Conservation (phyloP, 2,113 vertebrate species). For the Pantherophis guttatus region DNA sequence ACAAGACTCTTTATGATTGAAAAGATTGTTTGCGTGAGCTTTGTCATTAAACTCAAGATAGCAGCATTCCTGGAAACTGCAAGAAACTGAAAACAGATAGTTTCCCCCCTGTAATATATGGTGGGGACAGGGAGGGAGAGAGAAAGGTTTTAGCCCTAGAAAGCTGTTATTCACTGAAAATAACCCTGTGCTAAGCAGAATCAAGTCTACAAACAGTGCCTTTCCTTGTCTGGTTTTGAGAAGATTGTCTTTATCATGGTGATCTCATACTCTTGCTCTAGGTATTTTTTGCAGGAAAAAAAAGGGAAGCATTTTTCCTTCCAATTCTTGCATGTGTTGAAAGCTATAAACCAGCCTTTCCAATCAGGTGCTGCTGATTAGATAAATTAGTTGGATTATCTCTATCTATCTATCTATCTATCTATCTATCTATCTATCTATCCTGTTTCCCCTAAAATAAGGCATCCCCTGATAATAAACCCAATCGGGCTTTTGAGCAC, state of each 20-base stretch:
- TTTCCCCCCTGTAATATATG: background rate
- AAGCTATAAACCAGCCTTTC: background rate
- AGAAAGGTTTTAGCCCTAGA: background rate
- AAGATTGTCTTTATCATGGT: background rate
- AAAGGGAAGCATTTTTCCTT: background rate
- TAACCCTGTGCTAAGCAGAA: background rate
- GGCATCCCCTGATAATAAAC: too few relatives aligned
- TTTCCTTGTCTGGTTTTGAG: background rate
- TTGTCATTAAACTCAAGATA: background rate
- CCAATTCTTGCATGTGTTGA: background rate
- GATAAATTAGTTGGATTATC: background rate
- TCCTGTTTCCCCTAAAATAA: too few relatives aligned
- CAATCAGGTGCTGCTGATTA: background rate
- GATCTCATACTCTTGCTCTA: background rate
- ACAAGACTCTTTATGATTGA: background rate
- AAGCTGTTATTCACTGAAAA: background rate
- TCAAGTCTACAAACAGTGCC: fast-evolving
- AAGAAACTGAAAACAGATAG: background rate
- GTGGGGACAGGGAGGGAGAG: background rate
- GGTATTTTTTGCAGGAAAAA: background rate
- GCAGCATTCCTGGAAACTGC: background rate
- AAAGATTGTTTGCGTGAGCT: background rate
- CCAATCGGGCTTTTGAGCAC: too few relatives aligned
- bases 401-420: too few relatives aligned
- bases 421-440: too few relatives aligned